Evolutionary conservation across 2,113 vertebrate genomes (phyloP), one percentile per base, ranked within the genome.

Genomic region (Centropristis striata): DNA sequence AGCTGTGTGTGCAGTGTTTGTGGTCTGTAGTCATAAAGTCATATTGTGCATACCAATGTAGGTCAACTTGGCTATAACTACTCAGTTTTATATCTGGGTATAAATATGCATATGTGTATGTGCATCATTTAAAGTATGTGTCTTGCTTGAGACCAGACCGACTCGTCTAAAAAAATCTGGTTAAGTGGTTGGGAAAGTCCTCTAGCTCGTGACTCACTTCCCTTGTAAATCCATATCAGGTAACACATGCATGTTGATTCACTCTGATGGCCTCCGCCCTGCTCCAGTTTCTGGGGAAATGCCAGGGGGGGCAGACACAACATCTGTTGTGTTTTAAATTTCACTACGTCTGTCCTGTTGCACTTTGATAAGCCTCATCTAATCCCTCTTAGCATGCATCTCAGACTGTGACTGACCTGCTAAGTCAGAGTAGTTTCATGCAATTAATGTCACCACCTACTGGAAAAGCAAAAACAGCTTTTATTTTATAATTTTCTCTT

Each of bases 141-240:
- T 46, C 41, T 44, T 23, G n/a, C n/a, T 36, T 78, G 8, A 18
- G 49, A 63, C 50, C 67, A 54, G 37, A 79, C 8, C 68, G 32
- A 86, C 53, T 67, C 42, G 59, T 81, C 61, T 44, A 59, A 76
- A 80, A 70, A 25, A 57, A 75, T 60, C 47, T 71, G 71, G 78
- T 85, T 66, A 60, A 69, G 86, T 75, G 87, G 87, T 88, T 68
- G 81, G 83, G 91, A 85, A 89, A 84, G 61, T 80, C 88, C 91
- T 86, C 32, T 3, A 71, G 46, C 57, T 50, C 25, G 25, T 81
- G 78, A 89, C 57, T 88, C 79, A 73, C 37, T 71, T 66, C 75
- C 76, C 46, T 16, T 32, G 57, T 73, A 75, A 54, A 84, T 83
- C 81, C 83, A 82, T 77, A 79, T 79, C 78, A 91, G 86, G 86